Base-by-base conservation (phyloP, 2,888 invertebrate genomes). In the Phalera bucephala region DNA sequence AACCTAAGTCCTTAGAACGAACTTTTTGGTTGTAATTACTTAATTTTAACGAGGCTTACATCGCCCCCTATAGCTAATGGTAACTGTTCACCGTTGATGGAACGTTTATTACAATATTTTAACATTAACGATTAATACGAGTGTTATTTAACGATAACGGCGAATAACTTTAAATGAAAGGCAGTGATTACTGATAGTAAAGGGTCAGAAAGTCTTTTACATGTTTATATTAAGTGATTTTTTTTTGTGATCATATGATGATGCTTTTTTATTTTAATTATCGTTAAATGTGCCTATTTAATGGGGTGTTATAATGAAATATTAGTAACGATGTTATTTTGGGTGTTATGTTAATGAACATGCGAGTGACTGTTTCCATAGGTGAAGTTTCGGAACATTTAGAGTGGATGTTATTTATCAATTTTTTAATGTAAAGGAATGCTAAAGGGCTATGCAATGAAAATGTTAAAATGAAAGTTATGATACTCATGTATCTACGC, bases 31-130 rank as follows among this genome's bases (percentile, higher is more conserved):
- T 86, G 80, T 80, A 78, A 80, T 83, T 81, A 80, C 87, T 86
- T 86, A 88, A 71, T 72, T 76, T 74, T 72, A 78, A 70, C 46
- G 54, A 64, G 80, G 81, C 83, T 61, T 69, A 72, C 59, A 48
- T 68, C 64, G 80, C 80, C 81, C 59, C 69, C 73, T 82, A 82
- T 47, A 58, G 38, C 82, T 87, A 88, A 50, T 87, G 88, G 88
- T 89, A 89, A 89, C 89, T 80, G 81, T 85, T 88, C 88, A 89
- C 89, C 89, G 89, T 88, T 88, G 89, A 63, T 83, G 82, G 80
- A 85, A 87, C 88, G 81, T 82, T 79, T 78, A 76, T 78, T 81
- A 83, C 73, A 80, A 63, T 73, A 14, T 1, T 73, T 74, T 78
- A 80, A 78, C 67, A 79, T 80, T 84, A 84, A 78, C 68, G 71